A percentile compares a stretch with the other conserved stretches of the same genome.
These are phyloP conservation scores for Temnothorax ravouxi DNA, from an alignment of 2,888 invertebrate species.

Conservation along the genomic window DNA sequence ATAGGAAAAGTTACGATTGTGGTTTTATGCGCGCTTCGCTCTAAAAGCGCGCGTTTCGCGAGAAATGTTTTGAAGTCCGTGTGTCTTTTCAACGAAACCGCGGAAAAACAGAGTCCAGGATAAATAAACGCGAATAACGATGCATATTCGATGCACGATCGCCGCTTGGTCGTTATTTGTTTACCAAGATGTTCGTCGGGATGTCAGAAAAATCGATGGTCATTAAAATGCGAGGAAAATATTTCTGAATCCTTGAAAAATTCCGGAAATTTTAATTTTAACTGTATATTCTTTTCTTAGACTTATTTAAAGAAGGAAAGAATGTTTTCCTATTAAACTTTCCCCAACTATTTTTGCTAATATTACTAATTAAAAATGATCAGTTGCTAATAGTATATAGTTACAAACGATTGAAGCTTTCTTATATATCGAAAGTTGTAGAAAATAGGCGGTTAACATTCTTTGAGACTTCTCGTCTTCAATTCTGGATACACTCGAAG, in stretches of 20 bases:
- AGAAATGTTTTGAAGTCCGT: constrained; percentile 47
- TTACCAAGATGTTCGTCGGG: constrained; percentile 29
- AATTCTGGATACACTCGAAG: not conserved
- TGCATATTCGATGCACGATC: constrained; percentile 36
- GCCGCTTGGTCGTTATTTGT: constrained; percentile 32
- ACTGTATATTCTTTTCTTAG: not conserved
- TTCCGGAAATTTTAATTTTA: not conserved
- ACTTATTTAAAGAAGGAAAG: not conserved
- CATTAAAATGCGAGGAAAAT: constrained; percentile 21
- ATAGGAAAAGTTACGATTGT: constrained; percentile 41
- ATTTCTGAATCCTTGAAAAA: not conserved
- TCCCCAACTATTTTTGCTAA: not conserved
- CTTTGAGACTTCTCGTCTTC: not conserved
- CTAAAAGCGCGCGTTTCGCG: constrained; percentile 35
- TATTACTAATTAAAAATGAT: not conserved
- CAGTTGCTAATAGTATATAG: too few relatives aligned
- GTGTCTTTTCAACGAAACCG: constrained; percentile 46
- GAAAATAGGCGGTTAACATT: not conserved
- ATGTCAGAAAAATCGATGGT: constrained; percentile 10
- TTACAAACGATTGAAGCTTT: not conserved
- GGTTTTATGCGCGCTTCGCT: constrained; percentile 32
- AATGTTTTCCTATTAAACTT: not conserved
- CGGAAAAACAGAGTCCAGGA: constrained; percentile 46
- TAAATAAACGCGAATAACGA: constrained; percentile 38
- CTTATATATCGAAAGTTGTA: not conserved